phyloP scores from a whole-genome alignment of 1,140 invertebrate genomes.

The Mercenaria mercenaria region DNA sequence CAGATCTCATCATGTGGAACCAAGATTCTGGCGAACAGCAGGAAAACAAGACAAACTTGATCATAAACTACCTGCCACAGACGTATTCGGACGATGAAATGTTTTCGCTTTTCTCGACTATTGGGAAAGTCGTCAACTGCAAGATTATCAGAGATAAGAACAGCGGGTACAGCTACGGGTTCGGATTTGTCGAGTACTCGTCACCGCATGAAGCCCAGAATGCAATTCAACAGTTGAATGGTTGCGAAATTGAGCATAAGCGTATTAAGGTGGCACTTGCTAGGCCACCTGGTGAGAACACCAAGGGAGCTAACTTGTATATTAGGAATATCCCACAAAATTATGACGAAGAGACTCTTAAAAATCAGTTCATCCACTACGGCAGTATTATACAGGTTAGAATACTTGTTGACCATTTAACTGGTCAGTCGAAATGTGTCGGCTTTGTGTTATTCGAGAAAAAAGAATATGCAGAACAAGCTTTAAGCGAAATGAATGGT shows the following conservation, averaged over 20 bases:
- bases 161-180: slow-evolving; percentile 98
- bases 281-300: slow-evolving; percentile 95
- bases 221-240: slow-evolving; percentile 95
- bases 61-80: slow-evolving; percentile 98
- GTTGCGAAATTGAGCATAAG: slow-evolving; percentile 95
- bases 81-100: slow-evolving; percentile 96
- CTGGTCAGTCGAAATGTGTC: slow-evolving; percentile 94
- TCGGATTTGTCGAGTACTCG: slow-evolving; percentile 97
- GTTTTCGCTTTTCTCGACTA: slow-evolving; percentile 94
- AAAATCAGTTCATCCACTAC: slow-evolving; percentile 94
- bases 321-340: slow-evolving; percentile 95
- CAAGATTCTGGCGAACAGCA: background rate
- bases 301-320: slow-evolving; percentile 98
- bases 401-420: slow-evolving; percentile 94
- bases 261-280: slow-evolving; percentile 96
- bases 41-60: slow-evolving; percentile 90
- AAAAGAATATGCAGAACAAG: slow-evolving; percentile 92
- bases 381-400: slow-evolving; percentile 96
- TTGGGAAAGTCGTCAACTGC: slow-evolving; percentile 92
- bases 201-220: slow-evolving; percentile 93
- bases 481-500: slow-evolving; percentile 94
- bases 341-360: slow-evolving; percentile 90
- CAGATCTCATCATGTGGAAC: background rate
- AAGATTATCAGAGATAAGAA: slow-evolving; percentile 92
- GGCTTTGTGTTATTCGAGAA: slow-evolving; percentile 92